Percentiles rank a stretch among this genome's conserved stretches.
These are phyloP conservation scores for Centruroides vittatus DNA, from an alignment of 1,140 invertebrate species.

Conservation along the genomic window DNA sequence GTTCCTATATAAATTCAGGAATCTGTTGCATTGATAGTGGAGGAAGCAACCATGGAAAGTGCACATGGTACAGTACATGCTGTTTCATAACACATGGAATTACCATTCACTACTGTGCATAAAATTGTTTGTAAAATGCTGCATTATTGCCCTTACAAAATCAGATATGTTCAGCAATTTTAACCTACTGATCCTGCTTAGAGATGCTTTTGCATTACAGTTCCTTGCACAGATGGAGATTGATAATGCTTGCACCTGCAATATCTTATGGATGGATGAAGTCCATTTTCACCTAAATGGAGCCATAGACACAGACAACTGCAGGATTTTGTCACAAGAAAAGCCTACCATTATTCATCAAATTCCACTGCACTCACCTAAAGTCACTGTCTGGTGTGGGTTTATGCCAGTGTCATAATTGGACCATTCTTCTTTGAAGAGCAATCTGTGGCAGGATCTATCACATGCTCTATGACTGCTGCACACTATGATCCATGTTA, in stretches of 20 bases:
- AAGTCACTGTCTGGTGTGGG: too few relatives aligned
- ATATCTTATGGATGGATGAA: background rate
- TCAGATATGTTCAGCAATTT: background rate
- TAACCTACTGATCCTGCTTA: background rate
- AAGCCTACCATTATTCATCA: background rate
- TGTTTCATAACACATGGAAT: too few relatives aligned
- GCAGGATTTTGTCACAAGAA: background rate
- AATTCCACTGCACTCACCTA: background rate
- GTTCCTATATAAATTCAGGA: too few relatives aligned
- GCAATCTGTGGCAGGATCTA: background rate
- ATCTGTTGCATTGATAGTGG: too few relatives aligned
- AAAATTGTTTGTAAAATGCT: too few relatives aligned
- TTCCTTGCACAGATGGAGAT: background rate
- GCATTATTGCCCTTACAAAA: too few relatives aligned
- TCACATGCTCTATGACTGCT: background rate
- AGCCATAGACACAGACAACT: background rate
- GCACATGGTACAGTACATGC: too few relatives aligned
- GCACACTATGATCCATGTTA: background rate
- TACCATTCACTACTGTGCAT: too few relatives aligned
- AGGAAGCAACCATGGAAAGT: too few relatives aligned
- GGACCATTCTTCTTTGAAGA: background rate
- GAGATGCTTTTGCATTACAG: background rate
- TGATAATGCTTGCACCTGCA: background rate
- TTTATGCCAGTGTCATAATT: too few relatives aligned
- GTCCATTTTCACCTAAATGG: background rate